Conservation (phyloP, 1,140 invertebrate genomes). For the Lepidostoma basale region DNA sequence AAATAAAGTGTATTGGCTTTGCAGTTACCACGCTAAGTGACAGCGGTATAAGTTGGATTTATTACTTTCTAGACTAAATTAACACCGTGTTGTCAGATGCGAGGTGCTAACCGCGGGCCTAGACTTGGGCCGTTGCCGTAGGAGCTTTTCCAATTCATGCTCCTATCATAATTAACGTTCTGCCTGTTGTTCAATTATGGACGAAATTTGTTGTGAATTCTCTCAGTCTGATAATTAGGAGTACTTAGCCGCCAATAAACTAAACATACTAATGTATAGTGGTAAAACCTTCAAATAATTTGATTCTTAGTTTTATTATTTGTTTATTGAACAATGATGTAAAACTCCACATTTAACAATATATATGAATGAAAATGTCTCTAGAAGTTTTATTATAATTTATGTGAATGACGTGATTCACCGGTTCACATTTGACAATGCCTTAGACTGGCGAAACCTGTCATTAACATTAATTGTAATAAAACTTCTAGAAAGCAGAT, state of each 20-base stretch:
- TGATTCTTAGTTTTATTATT: no score
- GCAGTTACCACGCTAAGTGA: conserved; percentile 40
- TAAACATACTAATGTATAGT: no score
- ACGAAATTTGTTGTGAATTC: background rate
- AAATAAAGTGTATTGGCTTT: conserved; percentile 40
- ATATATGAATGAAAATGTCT: no score
- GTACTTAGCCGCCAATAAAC: conserved; percentile 4
- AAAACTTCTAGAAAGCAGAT: no score
- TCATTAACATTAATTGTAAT: no score
- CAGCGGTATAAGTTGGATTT: conserved; percentile 41
- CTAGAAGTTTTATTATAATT: no score
- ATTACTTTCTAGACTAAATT: conserved; percentile 46
- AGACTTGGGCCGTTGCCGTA: conserved; percentile 32
- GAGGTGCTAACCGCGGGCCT: conserved; percentile 41
- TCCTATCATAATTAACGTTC: background rate
- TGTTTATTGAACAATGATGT: no score
- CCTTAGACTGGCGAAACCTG: no score
- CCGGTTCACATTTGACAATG: no score
- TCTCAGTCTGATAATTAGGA: background rate
- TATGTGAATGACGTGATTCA: no score
- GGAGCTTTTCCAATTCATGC: background rate
- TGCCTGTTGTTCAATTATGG: background rate
- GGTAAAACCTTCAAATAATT: no score
- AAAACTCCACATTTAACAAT: no score
- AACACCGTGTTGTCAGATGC: conserved; percentile 37